Evolutionary conservation across 64 coral and sea anemone genomes (phyloP).

Genomic region (Cladopsammia gracilis): DNA sequence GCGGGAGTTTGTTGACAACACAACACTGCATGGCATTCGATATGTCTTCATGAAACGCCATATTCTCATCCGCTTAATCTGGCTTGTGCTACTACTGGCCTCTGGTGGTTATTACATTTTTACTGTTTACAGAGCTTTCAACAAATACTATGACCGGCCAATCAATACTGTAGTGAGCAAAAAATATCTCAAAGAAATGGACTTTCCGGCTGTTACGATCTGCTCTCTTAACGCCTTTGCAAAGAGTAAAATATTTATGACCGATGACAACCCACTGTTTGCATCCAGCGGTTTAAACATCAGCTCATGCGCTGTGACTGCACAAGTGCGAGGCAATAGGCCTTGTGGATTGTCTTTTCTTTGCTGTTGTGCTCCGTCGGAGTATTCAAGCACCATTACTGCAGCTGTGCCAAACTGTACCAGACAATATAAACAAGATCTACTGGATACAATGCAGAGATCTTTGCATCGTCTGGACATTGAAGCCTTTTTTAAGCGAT

Average conservation of each 20-base stretch:
- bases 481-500: conserved; percentile 25
- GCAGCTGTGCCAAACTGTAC: conserved; percentile 59
- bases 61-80: conserved; percentile 5
- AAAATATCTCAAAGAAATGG: conserved; percentile 2
- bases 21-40: conserved; percentile 74
- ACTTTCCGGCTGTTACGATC: conserved; percentile 73
- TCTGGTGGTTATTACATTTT: conserved; percentile 49
- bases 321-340: neutral
- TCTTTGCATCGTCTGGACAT: neutral
- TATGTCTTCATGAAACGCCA: conserved; percentile 64
- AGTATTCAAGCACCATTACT: neutral
- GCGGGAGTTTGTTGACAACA: conserved; percentile 65
- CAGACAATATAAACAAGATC: conserved; percentile 37
- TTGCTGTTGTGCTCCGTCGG: neutral
- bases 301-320: conserved; percentile 16
- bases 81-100: conserved; percentile 56
- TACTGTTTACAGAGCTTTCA: conserved; percentile 34
- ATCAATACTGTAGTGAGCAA: conserved; percentile 67
- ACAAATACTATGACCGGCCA: conserved; percentile 63
- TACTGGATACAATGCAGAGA: neutral
- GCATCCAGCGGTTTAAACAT: conserved; percentile 29
- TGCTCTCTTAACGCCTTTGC: conserved; percentile 54
- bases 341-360: conserved; percentile 2
- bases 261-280: conserved; percentile 35
- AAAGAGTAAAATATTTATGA: neutral